A percentile compares a stretch with the other conserved stretches of the same genome.
Conservation (phyloP, 2,797 vertebrate genomes). For the Pangasius djambal region DNA sequence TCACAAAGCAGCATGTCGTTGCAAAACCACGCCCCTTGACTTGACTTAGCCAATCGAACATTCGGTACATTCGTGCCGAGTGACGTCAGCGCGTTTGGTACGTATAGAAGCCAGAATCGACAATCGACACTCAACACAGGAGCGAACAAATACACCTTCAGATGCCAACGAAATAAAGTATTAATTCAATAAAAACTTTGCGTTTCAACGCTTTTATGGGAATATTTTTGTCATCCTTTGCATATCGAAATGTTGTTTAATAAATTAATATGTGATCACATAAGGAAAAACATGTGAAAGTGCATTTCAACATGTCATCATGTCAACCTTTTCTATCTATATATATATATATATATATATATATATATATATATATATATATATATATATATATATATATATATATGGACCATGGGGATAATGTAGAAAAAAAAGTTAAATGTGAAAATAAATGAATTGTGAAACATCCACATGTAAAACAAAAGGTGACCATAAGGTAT, state of each 20-base stretch:
- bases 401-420: no score
- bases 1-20: constrained; percentile 60
- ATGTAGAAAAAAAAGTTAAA: no score
- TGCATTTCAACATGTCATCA: no score
- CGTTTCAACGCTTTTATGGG: background rate
- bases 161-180: background rate
- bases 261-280: background rate
- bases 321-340: no score
- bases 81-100: constrained; percentile 64
- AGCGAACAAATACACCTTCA: background rate
- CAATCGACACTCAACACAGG: background rate
- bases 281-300: no score
- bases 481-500: background rate
- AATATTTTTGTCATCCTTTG: background rate
- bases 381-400: no score
- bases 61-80: constrained; percentile 48
- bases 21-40: constrained; percentile 54
- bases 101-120: constrained; percentile 4
- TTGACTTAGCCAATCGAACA: constrained; percentile 63
- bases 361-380: no score
- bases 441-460: no score
- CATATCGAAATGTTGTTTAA: background rate
- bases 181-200: background rate
- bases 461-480: no score
- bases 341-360: no score